Conservation (phyloP, 1,140 invertebrate species). For the Gerris buenoi region DNA sequence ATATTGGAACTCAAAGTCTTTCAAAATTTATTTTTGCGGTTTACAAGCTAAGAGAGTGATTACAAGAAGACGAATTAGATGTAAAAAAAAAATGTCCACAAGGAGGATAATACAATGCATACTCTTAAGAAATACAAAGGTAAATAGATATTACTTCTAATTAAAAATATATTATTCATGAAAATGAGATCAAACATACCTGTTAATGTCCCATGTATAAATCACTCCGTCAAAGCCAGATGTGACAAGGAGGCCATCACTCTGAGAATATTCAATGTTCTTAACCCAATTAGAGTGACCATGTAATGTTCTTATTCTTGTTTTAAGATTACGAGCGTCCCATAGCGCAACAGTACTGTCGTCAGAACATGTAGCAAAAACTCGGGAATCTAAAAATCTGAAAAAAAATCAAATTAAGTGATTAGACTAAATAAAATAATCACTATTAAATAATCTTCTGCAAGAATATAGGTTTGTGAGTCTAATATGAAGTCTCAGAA, state of each 20-base stretch:
- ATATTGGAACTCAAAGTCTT: no score
- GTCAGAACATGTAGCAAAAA: slow-evolving; percentile 86
- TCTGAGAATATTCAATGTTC: slow-evolving; percentile 84
- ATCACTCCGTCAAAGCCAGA: slow-evolving; percentile 87
- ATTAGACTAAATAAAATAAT: slow-evolving; percentile 1
- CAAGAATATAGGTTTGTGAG: no score
- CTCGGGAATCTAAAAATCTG: slow-evolving; percentile 72
- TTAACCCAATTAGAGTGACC: slow-evolving; percentile 94
- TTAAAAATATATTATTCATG: no score
- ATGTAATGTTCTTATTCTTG: slow-evolving; percentile 53
- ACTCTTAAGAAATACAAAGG: no score
- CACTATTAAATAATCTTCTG: not conserved
- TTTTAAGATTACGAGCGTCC: slow-evolving; percentile 73
- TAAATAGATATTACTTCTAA: no score
- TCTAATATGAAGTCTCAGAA: no score
- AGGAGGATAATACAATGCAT: no score
- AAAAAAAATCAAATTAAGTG: slow-evolving; percentile 18
- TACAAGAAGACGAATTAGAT: no score
- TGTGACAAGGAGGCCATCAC: slow-evolving; percentile 68
- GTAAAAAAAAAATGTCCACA: no score
- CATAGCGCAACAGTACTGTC: slow-evolving; percentile 82
- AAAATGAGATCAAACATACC: no score
- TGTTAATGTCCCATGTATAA: slow-evolving; percentile 89
- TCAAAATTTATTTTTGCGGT: no score
- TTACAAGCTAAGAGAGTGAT: no score